Percentiles rank a stretch among this genome's conserved stretches.
Evolutionary conservation across 2,113 vertebrate species (phyloP).

Genomic region (Promerops cafer): DNA sequence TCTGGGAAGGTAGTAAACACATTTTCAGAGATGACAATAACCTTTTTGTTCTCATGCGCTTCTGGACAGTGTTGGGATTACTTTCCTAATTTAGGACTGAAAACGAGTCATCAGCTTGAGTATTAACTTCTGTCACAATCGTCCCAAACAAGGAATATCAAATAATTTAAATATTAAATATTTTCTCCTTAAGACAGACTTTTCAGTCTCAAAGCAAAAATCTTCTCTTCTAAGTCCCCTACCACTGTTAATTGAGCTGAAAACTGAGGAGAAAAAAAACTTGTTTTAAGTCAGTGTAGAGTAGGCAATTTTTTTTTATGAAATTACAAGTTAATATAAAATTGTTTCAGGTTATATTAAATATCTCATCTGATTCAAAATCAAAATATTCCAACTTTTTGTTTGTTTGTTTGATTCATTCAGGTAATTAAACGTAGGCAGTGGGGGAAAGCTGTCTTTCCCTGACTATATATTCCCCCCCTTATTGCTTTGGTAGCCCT

Average conservation of each 20-base stretch:
- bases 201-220: neutral
- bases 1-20: neutral
- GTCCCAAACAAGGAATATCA: rapidly evolving
- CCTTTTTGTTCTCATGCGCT: neutral
- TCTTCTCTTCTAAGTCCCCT: neutral
- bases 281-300: neutral
- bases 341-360: neutral
- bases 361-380: neutral
- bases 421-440: neutral
- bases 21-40: neutral
- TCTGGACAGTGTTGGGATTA: neutral
- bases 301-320: neutral
- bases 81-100: neutral
- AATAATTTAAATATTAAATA: neutral
- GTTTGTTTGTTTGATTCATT: neutral
- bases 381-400: neutral
- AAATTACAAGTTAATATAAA: neutral
- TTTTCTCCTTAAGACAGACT: neutral
- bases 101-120: neutral
- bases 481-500: neutral
- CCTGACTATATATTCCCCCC: neutral
- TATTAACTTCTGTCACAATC: neutral
- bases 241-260: neutral
- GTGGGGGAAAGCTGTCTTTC: neutral
- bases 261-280: neutral